These are phyloP conservation scores for Metalampra italica DNA, from an alignment of 2,888 invertebrate species.

Conservation along the genomic window DNA sequence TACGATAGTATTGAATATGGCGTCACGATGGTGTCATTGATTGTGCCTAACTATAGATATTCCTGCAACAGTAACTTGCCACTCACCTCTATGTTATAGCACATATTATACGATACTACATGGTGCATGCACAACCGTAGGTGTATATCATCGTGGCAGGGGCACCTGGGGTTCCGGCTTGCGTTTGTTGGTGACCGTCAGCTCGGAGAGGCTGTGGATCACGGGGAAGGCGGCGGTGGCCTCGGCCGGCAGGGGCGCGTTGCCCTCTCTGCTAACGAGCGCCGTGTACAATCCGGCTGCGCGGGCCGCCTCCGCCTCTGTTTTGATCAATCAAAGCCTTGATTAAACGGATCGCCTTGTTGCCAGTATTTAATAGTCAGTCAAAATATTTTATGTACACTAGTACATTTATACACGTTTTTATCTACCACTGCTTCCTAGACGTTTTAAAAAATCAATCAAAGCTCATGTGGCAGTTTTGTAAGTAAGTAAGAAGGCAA, in stretches of 20 bases:
- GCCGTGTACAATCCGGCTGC: conserved; percentile 83
- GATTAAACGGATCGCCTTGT: too few relatives aligned
- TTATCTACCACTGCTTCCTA: too few relatives aligned
- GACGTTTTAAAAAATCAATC: too few relatives aligned
- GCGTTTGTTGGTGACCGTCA: conserved; percentile 65
- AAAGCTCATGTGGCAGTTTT: too few relatives aligned
- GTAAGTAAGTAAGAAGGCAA: too few relatives aligned
- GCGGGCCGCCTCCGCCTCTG: conserved; percentile 92
- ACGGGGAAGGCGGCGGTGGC: conserved; percentile 70
- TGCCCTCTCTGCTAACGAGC: conserved; percentile 88
- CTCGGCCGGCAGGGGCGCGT: conserved; percentile 83
- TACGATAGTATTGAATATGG: too few relatives aligned
- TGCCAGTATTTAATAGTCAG: too few relatives aligned
- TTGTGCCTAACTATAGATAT: too few relatives aligned
- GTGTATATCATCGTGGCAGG: conserved; percentile 37
- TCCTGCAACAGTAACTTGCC: background rate
- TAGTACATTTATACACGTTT: too few relatives aligned
- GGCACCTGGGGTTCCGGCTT: conserved; percentile 67
- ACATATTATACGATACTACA: background rate
- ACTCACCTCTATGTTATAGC: background rate
- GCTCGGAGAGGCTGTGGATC: conserved; percentile 80
- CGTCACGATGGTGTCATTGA: too few relatives aligned
- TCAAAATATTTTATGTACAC: too few relatives aligned
- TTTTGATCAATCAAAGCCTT: too few relatives aligned
- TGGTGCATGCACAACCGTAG: background rate